phyloP scores from a whole-genome alignment of 2,113 vertebrate species.

The Myotis yumanensis region DNA sequence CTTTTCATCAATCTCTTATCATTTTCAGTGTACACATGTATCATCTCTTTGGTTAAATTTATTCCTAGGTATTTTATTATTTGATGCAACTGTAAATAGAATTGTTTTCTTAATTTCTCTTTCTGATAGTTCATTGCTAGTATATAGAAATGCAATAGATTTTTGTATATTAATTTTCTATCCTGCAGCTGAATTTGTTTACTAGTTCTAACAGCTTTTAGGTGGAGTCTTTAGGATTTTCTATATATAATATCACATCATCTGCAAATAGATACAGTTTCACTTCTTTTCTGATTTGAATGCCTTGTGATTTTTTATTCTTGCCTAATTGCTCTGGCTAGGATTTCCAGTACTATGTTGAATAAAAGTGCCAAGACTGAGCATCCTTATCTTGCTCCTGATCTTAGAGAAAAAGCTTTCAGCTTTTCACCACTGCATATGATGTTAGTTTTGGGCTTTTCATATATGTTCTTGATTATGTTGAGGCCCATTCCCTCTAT shows the following conservation, averaged over 20 bases:
- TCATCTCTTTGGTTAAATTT: not conserved
- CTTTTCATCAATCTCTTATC: not conserved
- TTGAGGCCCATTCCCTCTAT: not conserved
- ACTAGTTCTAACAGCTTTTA: not conserved
- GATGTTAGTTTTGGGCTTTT: not conserved
- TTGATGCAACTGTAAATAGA: not conserved
- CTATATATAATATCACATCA: not conserved
- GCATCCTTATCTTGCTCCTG: not conserved
- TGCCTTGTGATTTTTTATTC: not conserved
- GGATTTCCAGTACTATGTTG: not conserved
- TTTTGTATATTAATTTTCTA: not conserved
- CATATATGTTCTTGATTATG: not conserved
- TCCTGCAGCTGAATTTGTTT: not conserved
- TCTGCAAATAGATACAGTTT: not conserved
- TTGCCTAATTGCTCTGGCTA: not conserved
- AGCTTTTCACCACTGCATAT: not conserved
- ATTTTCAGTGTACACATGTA: not conserved
- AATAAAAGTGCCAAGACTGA: not conserved
- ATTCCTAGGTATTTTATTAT: not conserved
- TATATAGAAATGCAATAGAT: not conserved
- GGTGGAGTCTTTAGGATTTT: not conserved
- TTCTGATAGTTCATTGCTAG: not conserved
- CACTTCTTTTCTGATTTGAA: not conserved
- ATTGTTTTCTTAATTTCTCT: not conserved
- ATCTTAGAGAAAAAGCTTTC: not conserved